These are phyloP conservation scores for Catalaphyllia jardinei DNA, from an alignment of 64 coral and sea anemone species.

Conservation along the genomic window DNA sequence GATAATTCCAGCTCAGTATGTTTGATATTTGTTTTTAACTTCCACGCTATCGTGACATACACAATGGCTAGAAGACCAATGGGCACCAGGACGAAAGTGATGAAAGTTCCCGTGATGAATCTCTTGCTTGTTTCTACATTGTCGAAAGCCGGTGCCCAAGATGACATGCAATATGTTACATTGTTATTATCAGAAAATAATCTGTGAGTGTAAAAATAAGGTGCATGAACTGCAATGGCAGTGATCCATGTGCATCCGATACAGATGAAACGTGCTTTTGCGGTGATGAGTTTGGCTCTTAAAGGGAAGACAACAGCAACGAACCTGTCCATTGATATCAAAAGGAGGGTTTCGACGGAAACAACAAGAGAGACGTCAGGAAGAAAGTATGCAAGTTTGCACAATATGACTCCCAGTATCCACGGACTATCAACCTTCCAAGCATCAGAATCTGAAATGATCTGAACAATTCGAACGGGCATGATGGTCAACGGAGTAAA, in stretches of 20 bases:
- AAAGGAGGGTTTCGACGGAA: too few relatives aligned
- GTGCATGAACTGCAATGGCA: not conserved
- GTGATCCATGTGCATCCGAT: not conserved
- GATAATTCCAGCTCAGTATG: not conserved
- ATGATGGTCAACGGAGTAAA: too few relatives aligned
- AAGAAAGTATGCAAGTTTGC: conserved; percentile 1
- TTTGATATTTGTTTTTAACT: not conserved
- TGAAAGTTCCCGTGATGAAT: not conserved
- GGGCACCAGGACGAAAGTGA: not conserved
- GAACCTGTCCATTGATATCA: too few relatives aligned
- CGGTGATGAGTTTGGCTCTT: not conserved
- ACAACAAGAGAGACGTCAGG: too few relatives aligned
- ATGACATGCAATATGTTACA: not conserved
- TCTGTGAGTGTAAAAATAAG: conserved; percentile 7
- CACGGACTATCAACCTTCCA: not conserved
- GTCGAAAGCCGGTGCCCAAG: conserved; percentile 5
- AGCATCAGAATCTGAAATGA: too few relatives aligned
- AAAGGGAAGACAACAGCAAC: conserved; percentile 2
- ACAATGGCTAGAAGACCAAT: not conserved
- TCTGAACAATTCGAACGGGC: too few relatives aligned
- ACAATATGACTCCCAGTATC: not conserved
- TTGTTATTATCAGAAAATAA: not conserved
- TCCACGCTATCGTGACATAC: not conserved
- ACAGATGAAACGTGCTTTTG: not conserved
- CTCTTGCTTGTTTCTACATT: not conserved